These are phyloP conservation scores for Eriocheir sinensis DNA, from an alignment of 1,140 invertebrate species.

Conservation along the genomic window DNA sequence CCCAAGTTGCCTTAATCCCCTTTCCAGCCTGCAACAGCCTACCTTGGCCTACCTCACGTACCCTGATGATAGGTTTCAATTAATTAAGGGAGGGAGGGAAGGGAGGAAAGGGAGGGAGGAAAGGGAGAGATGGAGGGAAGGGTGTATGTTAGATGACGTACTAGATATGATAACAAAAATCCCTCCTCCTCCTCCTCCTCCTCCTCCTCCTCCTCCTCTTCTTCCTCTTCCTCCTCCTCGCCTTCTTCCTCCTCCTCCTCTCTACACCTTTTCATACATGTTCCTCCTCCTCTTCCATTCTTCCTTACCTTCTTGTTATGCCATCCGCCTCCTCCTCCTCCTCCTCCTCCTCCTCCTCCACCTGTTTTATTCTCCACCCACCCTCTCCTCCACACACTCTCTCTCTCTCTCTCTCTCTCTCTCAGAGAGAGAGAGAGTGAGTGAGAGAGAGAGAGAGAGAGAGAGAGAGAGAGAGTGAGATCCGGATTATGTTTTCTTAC, in stretches of 20 bases:
- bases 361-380: too few relatives aligned
- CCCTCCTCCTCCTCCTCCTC: background rate
- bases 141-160: slow-evolving; percentile 1
- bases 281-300: background rate
- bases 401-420: too few relatives aligned
- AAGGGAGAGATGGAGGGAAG: background rate
- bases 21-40: background rate
- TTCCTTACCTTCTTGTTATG: background rate
- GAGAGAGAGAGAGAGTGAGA: background rate
- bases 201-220: background rate
- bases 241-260: background rate
- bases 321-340: background rate
- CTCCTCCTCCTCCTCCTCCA: background rate
- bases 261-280: background rate
- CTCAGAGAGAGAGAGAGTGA: slow-evolving; percentile 22
- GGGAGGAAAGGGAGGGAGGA: background rate
- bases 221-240: background rate
- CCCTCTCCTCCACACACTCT: too few relatives aligned
- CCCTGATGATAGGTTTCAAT: background rate
- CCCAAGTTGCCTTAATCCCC: background rate
- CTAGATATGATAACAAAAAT: slow-evolving; percentile 12
- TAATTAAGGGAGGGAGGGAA: background rate
- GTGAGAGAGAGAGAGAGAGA: background rate
- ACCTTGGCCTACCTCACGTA: too few relatives aligned
- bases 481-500: too few relatives aligned